phyloP scores from a whole-genome alignment of 2,797 vertebrate genomes.

The Varecia variegata region DNA sequence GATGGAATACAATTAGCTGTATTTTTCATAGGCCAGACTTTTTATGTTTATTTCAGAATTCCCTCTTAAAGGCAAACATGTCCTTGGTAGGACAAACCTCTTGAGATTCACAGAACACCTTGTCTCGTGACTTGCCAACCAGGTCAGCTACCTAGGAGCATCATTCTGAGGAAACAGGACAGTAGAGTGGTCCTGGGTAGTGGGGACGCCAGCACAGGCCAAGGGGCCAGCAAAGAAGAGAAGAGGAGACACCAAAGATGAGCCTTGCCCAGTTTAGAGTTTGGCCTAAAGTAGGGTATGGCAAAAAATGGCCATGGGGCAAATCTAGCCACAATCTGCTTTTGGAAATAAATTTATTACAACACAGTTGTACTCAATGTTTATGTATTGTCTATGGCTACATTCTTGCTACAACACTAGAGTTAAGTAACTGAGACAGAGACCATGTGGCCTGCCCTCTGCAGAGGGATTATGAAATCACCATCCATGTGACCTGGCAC shows the following conservation, averaged over 20 bases:
- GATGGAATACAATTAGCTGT: background rate
- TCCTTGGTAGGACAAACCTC: background rate
- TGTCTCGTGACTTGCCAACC: background rate
- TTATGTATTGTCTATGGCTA: background rate
- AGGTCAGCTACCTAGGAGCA: background rate
- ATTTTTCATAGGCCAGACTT: background rate
- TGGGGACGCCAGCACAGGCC: background rate
- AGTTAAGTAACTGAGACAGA: background rate
- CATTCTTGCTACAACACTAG: background rate
- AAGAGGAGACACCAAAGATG: background rate
- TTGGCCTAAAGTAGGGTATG: background rate
- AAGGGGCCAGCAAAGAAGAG: background rate
- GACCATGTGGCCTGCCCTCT: background rate
- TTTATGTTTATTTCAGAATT: background rate
- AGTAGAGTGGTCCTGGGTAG: background rate
- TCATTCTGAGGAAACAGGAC: background rate
- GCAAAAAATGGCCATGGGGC: background rate
- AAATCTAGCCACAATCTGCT: background rate
- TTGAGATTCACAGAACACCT: background rate
- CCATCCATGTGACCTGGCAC: background rate
- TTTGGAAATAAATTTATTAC: background rate
- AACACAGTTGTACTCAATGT: background rate
- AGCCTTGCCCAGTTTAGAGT: background rate
- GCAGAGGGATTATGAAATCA: background rate
- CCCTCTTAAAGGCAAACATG: background rate